Evolutionary conservation across 2,888 invertebrate genomes (phyloP).

Genomic region (Allygus modestus): DNA sequence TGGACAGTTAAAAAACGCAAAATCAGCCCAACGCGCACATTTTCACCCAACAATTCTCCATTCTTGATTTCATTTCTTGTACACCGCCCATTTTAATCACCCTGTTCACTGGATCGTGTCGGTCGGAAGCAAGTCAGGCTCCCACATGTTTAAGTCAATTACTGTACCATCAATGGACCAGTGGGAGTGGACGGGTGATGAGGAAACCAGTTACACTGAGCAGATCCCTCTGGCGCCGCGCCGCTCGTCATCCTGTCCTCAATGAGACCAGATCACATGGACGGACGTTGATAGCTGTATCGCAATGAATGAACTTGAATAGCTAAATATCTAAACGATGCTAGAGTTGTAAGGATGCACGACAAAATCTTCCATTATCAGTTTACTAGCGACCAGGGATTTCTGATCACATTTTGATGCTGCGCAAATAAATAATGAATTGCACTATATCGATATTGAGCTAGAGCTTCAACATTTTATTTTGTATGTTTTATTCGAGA

Average conservation of each 20-base stretch:
- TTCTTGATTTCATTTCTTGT: background rate
- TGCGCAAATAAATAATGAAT: too few species aligned
- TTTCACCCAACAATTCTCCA: background rate
- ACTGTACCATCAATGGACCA: slow-evolving; percentile 10
- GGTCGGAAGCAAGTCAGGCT: background rate
- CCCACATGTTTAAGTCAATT: slow-evolving; percentile 25
- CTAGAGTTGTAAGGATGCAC: too few species aligned
- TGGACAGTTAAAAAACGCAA: too few species aligned
- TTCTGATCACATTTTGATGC: too few species aligned
- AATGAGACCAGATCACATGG: background rate
- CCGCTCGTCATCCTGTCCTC: background rate
- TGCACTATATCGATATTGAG: too few species aligned
- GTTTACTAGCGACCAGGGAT: too few species aligned
- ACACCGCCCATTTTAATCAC: background rate
- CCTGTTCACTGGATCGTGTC: background rate
- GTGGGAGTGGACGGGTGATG: background rate
- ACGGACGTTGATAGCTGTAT: background rate
- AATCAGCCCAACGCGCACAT: background rate
- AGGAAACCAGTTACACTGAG: background rate
- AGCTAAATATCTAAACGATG: too few species aligned
- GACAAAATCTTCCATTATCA: too few species aligned
- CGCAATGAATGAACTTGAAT: too few species aligned
- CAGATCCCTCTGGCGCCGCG: slow-evolving; percentile 14
- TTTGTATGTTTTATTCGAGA: too few species aligned
- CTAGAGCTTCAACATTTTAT: too few species aligned